Conservation (phyloP, 2,797 vertebrate species). For the Premnoplex brunnescens region DNA sequence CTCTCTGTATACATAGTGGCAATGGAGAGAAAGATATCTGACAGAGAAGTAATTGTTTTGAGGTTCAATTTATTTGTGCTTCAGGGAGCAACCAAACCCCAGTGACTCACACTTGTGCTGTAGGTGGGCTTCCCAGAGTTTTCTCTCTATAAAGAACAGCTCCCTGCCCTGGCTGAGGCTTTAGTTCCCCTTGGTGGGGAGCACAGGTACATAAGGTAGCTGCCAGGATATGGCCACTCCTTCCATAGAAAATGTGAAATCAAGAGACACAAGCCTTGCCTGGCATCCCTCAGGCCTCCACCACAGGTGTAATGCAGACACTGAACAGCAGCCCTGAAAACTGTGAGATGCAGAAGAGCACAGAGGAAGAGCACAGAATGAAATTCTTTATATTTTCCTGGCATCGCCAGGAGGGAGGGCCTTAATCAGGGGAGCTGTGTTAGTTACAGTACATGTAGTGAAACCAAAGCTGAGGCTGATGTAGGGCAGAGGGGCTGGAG, state of each 20-base stretch:
- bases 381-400: background rate
- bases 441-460: fast-evolving
- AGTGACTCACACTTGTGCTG: background rate
- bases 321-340: background rate
- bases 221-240: background rate
- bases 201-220: fast-evolving
- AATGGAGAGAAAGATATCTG: background rate
- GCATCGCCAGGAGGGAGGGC: background rate
- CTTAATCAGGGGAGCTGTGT: background rate
- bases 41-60: background rate
- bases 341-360: background rate
- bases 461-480: background rate
- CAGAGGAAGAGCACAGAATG: background rate
- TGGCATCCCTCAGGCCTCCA: background rate
- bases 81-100: background rate
- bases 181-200: background rate
- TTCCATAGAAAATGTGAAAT: background rate
- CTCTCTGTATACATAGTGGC: background rate
- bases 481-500: background rate
- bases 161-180: background rate
- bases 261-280: background rate
- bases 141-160: background rate
- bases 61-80: background rate
- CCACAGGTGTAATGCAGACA: fast-evolving
- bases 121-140: background rate